Evolutionary conservation across 2,888 invertebrate genomes (phyloP).

Genomic region (Scaptomyza polygonia): DNA sequence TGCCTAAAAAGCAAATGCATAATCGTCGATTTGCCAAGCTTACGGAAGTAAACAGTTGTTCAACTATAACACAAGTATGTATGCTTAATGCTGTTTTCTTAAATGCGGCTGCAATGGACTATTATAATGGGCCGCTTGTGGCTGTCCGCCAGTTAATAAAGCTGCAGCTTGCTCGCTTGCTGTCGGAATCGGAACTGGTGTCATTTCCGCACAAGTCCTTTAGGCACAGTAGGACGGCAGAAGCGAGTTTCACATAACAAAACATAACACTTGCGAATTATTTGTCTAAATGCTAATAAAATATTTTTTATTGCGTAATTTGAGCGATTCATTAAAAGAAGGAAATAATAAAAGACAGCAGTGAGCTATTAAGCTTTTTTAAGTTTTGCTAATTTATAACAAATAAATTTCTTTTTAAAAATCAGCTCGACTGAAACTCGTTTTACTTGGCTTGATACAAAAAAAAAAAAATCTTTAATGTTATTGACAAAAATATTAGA

Average conservation of each 20-base stretch:
- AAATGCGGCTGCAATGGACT: constrained; percentile 39
- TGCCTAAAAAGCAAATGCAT: constrained; percentile 29
- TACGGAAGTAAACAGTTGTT: constrained; percentile 53
- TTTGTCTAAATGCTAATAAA: neutral
- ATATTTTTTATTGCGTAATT: neutral
- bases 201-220: constrained; percentile 75
- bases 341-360: neutral
- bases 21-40: constrained; percentile 37
- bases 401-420: too few relatives aligned
- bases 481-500: neutral
- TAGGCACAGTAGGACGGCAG: constrained; percentile 43
- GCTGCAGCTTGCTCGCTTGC: constrained; percentile 13
- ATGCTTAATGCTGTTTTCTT: constrained; percentile 24
- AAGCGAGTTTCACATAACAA: constrained; percentile 4
- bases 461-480: neutral
- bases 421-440: too few relatives aligned
- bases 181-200: constrained; percentile 72
- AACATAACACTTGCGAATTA: constrained; percentile 29
- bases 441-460: neutral
- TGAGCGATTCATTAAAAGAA: neutral
- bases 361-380: too few relatives aligned
- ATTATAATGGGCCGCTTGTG: constrained; percentile 53
- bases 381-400: too few relatives aligned
- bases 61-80: constrained; percentile 15
- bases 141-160: constrained; percentile 38